Percentiles rank a stretch among this genome's conserved stretches.
Conservation (phyloP, 2,888 invertebrate species). For the Noctua janthina region DNA sequence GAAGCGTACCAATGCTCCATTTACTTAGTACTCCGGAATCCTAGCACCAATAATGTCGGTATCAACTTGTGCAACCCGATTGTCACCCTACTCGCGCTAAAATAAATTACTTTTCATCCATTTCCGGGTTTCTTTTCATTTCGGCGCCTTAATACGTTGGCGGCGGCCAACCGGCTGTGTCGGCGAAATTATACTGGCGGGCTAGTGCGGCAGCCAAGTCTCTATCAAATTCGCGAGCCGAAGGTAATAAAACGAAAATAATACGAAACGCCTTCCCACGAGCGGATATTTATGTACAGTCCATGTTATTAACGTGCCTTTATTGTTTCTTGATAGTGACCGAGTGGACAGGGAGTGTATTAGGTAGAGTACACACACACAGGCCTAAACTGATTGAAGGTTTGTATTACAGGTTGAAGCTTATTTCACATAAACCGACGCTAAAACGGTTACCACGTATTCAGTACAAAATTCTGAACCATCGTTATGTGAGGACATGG, state of each 20-base stretch:
- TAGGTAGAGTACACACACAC: neutral
- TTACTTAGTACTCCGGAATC: slow-evolving; percentile 22
- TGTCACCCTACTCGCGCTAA: slow-evolving; percentile 77
- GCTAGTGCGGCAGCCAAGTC: slow-evolving; percentile 84
- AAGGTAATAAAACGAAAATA: slow-evolving; percentile 87
- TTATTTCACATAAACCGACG: too few relatives aligned
- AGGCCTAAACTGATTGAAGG: neutral
- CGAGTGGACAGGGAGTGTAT: slow-evolving; percentile 29
- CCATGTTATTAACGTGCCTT: slow-evolving; percentile 80
- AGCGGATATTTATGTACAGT: slow-evolving; percentile 81
- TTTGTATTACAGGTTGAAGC: neutral
- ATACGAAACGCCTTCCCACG: slow-evolving; percentile 79
- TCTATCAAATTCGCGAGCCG: slow-evolving; percentile 85
- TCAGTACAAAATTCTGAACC: too few relatives aligned
- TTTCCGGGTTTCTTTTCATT: slow-evolving; percentile 86
- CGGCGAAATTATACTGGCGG: slow-evolving; percentile 84
- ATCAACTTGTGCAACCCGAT: slow-evolving; percentile 65
- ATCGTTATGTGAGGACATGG: too few relatives aligned
- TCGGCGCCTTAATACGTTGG: slow-evolving; percentile 83
- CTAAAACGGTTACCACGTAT: too few relatives aligned
- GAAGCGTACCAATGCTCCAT: neutral
- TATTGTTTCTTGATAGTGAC: slow-evolving; percentile 75
- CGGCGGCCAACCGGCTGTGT: slow-evolving; percentile 81
- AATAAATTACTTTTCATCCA: slow-evolving; percentile 85
- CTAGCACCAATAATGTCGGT: slow-evolving; percentile 4